Evolutionary conservation across 2,888 invertebrate genomes (phyloP).

Genomic region (Coenonympha glycerion): DNA sequence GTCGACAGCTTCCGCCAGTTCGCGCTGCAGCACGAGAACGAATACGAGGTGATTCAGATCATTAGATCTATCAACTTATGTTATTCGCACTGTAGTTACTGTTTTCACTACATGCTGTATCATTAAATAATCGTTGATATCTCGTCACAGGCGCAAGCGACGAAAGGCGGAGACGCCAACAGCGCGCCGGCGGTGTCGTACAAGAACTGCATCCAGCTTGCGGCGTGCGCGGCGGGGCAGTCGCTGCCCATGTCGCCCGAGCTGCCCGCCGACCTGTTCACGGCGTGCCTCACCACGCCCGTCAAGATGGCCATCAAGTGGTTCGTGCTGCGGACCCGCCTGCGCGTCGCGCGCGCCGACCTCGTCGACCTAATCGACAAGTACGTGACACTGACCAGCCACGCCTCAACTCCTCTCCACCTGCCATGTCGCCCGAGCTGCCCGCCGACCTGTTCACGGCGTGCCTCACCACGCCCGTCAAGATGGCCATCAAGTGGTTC

Average conservation of each 20-base stretch:
- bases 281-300: slow-evolving; percentile 98
- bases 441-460: slow-evolving; percentile 98
- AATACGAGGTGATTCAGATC: slow-evolving; percentile 60
- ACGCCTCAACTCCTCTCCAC: no score
- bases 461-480: slow-evolving; percentile 98
- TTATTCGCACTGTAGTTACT: no score
- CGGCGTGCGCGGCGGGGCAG: slow-evolving; percentile 95
- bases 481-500: slow-evolving; percentile 96
- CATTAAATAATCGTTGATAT: no score
- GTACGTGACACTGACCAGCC: no score
- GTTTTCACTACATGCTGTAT: no score
- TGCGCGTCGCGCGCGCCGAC: slow-evolving; percentile 87
- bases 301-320: slow-evolving; percentile 96
- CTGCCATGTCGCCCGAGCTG: slow-evolving; percentile 97
- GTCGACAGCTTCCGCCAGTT: slow-evolving; percentile 92
- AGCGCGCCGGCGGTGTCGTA: slow-evolving; percentile 73
- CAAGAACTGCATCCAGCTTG: slow-evolving; percentile 96
- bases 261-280: slow-evolving; percentile 97
- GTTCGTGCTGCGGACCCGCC: slow-evolving; percentile 90
- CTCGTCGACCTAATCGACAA: slow-evolving; percentile 92
- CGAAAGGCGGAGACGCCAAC: slow-evolving; percentile 19
- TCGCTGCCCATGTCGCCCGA: slow-evolving; percentile 97
- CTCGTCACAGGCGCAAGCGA: slow-evolving; percentile 34
- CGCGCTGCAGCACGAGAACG: slow-evolving; percentile 92
- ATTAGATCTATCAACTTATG: no score